These are phyloP conservation scores for Pitangus sulphuratus DNA, from an alignment of 2,797 vertebrate genomes.

Conservation along the genomic window DNA sequence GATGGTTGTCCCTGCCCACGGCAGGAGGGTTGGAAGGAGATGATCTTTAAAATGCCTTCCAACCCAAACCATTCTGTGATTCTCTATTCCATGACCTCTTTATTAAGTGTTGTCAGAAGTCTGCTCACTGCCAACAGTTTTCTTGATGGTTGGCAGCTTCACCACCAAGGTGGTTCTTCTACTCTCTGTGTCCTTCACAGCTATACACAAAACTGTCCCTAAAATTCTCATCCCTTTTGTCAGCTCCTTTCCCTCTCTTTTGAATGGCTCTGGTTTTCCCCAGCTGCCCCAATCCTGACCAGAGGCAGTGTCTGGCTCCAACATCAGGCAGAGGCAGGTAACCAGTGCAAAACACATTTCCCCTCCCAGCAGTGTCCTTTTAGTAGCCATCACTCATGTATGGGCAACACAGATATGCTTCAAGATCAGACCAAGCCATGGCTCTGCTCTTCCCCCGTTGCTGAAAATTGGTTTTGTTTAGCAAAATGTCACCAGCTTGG, in stretches of 20 bases:
- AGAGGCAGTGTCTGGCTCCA: neutral
- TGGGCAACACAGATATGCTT: neutral
- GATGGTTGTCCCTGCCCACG: neutral
- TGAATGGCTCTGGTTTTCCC: neutral
- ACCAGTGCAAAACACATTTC: neutral
- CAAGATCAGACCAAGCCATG: neutral
- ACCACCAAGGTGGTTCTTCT: neutral
- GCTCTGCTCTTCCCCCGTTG: neutral
- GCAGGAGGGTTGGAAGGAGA: neutral
- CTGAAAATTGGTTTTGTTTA: neutral
- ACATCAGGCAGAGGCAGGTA: neutral
- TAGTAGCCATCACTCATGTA: neutral
- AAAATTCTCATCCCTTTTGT: neutral
- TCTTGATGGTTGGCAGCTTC: neutral
- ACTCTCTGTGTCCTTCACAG: neutral
- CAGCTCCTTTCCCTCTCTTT: neutral
- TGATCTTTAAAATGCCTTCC: neutral
- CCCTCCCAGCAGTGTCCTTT: neutral
- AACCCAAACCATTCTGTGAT: neutral
- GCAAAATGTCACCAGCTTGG: neutral
- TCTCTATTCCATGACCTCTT: neutral
- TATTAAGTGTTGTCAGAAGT: neutral
- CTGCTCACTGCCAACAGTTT: neutral
- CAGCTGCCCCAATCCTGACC: neutral
- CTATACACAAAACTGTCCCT: neutral